Evolutionary conservation across 2,113 vertebrate genomes (phyloP), one percentile per base, ranked within the genome.

Genomic region (Heterotis niloticus): DNA sequence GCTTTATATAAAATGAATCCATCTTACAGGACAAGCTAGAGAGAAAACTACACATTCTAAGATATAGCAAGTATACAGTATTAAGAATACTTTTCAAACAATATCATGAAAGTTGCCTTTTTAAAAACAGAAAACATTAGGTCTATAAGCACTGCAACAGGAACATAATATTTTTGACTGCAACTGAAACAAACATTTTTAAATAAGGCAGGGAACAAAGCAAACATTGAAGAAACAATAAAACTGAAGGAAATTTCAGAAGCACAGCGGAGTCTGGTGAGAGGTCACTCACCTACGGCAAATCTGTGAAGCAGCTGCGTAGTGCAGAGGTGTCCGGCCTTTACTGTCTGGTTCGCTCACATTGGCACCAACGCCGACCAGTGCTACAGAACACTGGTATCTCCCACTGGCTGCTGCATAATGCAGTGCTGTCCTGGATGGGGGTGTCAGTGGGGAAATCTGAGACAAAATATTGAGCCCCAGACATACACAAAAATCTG

Each of bases 271-370:
- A 44, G 57, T 11, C 16, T 29, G 0, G 14, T 57, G 76, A 20
- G 16, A 52, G 24, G 1, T 26, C 81, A 54, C 89, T 88, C 85
- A 98, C 96, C 94, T 93, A 84, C 92, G 90, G 90, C 96, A 96
- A 11, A 93, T 95, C 90, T 96, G 94, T 0, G 95, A 96, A n/a
- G 96, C 96, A 16, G 97, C 97, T 62, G 94, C 93, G 1, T 96
- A 99, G 91, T 99, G 97, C 84, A 99, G 87, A 24, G 96, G 92
- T 80, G 94, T 95, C 83, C 96, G 98, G 88, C 96, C 96, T 83
- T 92, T 96, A 75, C 93, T 91, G 84, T 99, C 97, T 0, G 91
- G 85, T 85, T 95, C 95, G 0, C 96, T 96, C 84, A 96, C 91
- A 29, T 93, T 91, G 0, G 94, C 93, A 29, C 96, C 95, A 0